These are phyloP conservation scores for Danionella dracula DNA, from an alignment of 2,797 vertebrate genomes.

Conservation along the genomic window DNA sequence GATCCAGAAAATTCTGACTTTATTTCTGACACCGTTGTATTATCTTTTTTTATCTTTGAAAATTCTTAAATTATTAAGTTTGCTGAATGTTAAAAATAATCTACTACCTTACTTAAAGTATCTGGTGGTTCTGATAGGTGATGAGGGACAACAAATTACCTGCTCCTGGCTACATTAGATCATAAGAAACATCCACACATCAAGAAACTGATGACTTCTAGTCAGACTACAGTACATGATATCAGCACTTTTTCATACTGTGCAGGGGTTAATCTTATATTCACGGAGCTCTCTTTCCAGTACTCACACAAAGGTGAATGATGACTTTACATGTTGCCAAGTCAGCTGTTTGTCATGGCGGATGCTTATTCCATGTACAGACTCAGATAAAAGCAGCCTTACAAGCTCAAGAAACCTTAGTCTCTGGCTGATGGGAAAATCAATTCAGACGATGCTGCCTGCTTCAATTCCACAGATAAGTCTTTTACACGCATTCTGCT, in stretches of 20 bases:
- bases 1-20: no score
- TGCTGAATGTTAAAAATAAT: no score
- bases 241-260: slow-evolving; percentile 22
- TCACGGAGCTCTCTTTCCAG: slow-evolving; percentile 11
- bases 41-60: no score
- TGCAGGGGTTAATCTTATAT: slow-evolving; percentile 30
- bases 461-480: slow-evolving; percentile 12
- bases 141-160: no score
- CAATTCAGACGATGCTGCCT: slow-evolving; percentile 20
- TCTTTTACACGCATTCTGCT: slow-evolving; percentile 38
- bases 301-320: slow-evolving; percentile 11
- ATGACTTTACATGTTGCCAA: slow-evolving; percentile 44
- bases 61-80: no score
- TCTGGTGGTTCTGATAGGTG: no score
- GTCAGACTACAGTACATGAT: background rate
- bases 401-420: slow-evolving; percentile 41
- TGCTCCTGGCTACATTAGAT: no score
- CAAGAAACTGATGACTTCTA: no score
- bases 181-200: no score
- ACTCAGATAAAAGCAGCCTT: slow-evolving; percentile 34
- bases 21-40: no score
- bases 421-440: slow-evolving; percentile 51
- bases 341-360: slow-evolving; percentile 47
- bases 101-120: no score
- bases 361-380: slow-evolving; percentile 47